Conservation (phyloP, 2,888 invertebrate species). For the Orthonychiurus folsomi region DNA sequence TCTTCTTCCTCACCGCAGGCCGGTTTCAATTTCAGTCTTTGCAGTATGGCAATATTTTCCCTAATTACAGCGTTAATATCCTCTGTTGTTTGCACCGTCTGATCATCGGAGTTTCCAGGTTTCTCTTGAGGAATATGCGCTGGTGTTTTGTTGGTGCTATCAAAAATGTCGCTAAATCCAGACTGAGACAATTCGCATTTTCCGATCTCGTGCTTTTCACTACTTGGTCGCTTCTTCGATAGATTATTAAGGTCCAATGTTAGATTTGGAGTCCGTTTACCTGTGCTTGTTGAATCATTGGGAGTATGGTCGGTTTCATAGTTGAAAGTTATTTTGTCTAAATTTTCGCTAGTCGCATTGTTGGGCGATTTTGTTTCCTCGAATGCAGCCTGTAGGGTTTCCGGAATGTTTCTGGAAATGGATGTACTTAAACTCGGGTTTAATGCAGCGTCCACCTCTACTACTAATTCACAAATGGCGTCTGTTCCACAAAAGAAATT, state of each 20-base stretch:
- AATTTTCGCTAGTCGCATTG: neutral
- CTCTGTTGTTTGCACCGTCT: slow-evolving; percentile 24
- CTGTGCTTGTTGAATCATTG: neutral
- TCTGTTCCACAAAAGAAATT: too few species aligned
- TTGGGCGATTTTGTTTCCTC: neutral
- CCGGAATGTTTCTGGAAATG: neutral
- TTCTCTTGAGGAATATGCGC: too few species aligned
- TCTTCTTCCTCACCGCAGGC: slow-evolving; percentile 61
- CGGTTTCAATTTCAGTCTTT: slow-evolving; percentile 46
- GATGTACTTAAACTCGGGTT: neutral
- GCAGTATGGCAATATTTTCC: slow-evolving; percentile 39
- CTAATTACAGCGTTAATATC: slow-evolving; percentile 39
- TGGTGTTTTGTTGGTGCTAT: too few species aligned
- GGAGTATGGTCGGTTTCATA: neutral
- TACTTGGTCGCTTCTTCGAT: too few species aligned
- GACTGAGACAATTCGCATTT: too few species aligned
- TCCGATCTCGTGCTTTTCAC: too few species aligned
- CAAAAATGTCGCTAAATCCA: too few species aligned
- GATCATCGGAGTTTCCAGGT: neutral
- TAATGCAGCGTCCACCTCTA: neutral
- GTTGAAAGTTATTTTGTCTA: neutral
- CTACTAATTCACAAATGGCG: neutral
- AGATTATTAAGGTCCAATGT: too few species aligned
- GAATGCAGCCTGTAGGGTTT: neutral
- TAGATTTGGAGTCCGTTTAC: neutral